Base-by-base conservation (phyloP, 2,113 vertebrate species). In the Tenebrosternarchus preto region DNA sequence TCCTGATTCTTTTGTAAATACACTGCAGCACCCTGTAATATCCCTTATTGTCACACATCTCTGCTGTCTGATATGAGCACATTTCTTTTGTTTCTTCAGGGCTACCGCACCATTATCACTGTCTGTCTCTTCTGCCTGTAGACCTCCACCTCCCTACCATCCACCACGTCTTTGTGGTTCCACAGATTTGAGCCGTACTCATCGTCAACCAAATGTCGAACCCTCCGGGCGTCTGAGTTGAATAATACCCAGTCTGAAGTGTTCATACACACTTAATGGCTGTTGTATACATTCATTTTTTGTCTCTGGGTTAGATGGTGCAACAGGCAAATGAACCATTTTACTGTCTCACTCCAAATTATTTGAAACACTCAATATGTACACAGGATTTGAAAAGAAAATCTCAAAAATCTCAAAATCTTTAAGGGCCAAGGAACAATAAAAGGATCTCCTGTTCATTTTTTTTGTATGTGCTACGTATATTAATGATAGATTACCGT, bases 401-500 rank as follows among this genome's bases (percentile, higher is more conserved):
- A 84, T 61, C 27, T 80, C 25, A n/a, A 76, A 55, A 81, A 43
- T 70, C 24, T 73, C 63, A n/a, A n/a, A n/a, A n/a, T n/a, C 64
- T 43, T 75, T 70, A 81, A 68, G 84, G 86, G 79, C 64, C 36
- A 63, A 56, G 25, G 24, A 33, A 25, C 22, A 66, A 25, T 46
- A 43, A 36, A 33, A 73, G 33, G 55, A 71, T 19, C 87, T 68
- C 71, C n/a, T 25, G 5, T 89, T 76, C 82, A 88, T 90, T 79
- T 90, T 90, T 90, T 29, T n/a, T n/a, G n/a, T n/a, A 88, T 88
- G 80, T 80, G 83, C 73, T 64, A 83, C 83, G 81, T 0, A 73
- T 46, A 86, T 90, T 46, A 89, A 91, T 91, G 87, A 90, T 89
- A 64, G 36, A 92, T 87, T 75, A 39, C 73, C 31, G 33, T 57